Percentiles rank a stretch among this genome's conserved stretches.
Conservation (phyloP, 30 jellyfish, hydroid and myxozoan species). For the Turritopsis dohrnii region DNA sequence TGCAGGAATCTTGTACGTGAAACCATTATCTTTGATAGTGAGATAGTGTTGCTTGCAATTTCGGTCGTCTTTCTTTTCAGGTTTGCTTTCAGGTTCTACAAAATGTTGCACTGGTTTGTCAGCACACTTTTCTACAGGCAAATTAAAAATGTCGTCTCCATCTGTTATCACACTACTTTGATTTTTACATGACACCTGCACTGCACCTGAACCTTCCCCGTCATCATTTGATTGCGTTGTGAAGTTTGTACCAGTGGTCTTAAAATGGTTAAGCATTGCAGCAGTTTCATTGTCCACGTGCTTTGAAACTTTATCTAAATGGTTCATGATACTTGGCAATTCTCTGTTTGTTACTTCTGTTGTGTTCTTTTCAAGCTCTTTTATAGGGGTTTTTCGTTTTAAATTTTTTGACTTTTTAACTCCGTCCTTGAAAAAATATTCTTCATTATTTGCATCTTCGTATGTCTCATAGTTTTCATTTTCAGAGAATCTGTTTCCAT, state of each 20-base stretch:
- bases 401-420: not conserved
- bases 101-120: not conserved
- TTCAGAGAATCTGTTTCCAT: conserved; percentile 1
- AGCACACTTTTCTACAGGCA: not conserved
- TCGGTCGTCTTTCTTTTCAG: not conserved
- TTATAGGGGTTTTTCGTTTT: not conserved
- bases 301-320: not conserved
- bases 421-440: conserved; percentile 14
- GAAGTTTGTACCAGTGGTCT: not conserved
- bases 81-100: not conserved
- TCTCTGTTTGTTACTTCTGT: not conserved
- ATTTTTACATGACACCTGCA: not conserved
- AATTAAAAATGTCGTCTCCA: conserved; percentile 3
- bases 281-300: not conserved
- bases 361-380: not conserved
- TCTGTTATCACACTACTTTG: not conserved
- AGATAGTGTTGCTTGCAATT: conserved; percentile 25
- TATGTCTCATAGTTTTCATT: not conserved
- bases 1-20: conserved; percentile 26
- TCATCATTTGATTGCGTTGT: not conserved
- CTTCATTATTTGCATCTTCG: conserved; percentile 1
- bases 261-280: not conserved
- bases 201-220: not conserved
- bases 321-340: not conserved
- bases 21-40: conserved; percentile 2